Conservation (phyloP, 2,797 vertebrate genomes). For the Acrossocheilus fasciatus region DNA sequence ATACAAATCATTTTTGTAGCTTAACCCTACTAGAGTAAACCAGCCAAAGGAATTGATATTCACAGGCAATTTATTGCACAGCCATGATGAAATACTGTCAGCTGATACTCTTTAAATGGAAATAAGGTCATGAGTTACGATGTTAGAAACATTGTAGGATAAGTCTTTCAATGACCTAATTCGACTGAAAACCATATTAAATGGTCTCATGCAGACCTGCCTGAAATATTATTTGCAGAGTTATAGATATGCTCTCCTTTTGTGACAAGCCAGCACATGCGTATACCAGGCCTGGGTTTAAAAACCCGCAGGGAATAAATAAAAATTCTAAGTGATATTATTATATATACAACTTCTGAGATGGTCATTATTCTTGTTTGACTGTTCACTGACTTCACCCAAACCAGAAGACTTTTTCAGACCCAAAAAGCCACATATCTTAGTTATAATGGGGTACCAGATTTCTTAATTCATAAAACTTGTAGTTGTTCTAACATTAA, state of each 20-base stretch:
- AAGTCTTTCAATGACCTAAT: slow-evolving; percentile 29
- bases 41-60: slow-evolving; percentile 30
- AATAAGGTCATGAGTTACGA: slow-evolving; percentile 43
- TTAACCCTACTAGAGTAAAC: background rate
- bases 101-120: slow-evolving; percentile 5
- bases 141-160: slow-evolving; percentile 5
- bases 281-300: slow-evolving; percentile 6
- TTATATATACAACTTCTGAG: slow-evolving; percentile 3
- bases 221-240: background rate
- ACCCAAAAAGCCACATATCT: slow-evolving; percentile 7
- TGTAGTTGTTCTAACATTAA: slow-evolving; percentile 26
- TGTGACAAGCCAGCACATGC: slow-evolving; percentile 3
- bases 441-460: slow-evolving; percentile 5
- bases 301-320: slow-evolving; percentile 9
- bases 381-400: slow-evolving; percentile 11
- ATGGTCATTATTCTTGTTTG: slow-evolving; percentile 31
- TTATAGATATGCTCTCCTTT: slow-evolving; percentile 36
- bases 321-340: slow-evolving; percentile 9
- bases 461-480: slow-evolving; percentile 38
- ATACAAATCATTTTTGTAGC: background rate
- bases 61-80: slow-evolving; percentile 29
- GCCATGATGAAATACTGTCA: slow-evolving; percentile 31
- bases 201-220: background rate
- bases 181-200: slow-evolving; percentile 35
- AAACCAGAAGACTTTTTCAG: slow-evolving; percentile 23